A percentile compares a stretch with the other conserved stretches of the same genome.
Conservation (phyloP, 2,888 invertebrate species). For the Copidosoma aretas region DNA sequence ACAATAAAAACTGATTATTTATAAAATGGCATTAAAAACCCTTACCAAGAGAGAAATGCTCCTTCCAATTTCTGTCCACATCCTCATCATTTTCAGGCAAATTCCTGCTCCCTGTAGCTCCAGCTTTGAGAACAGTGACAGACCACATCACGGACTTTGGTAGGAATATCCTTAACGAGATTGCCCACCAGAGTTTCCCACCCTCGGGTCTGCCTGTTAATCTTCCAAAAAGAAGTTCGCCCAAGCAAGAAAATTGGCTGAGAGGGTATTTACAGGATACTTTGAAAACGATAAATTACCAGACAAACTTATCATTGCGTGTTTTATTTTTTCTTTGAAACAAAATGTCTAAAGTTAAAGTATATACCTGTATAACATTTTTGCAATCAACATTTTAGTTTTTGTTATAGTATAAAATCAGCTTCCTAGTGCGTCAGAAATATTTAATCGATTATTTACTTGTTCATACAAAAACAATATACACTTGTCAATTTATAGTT, state of each 20-base stretch:
- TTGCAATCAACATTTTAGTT: too few species aligned
- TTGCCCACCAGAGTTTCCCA: conserved; percentile 56
- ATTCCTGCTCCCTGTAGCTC: conserved; percentile 19
- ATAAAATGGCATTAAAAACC: not conserved
- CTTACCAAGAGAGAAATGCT: not conserved
- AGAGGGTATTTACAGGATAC: not conserved
- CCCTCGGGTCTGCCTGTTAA: conserved; percentile 54
- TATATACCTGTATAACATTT: too few species aligned
- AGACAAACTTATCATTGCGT: too few species aligned
- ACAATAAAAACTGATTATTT: conserved; percentile 19
- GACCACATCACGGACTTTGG: conserved; percentile 50
- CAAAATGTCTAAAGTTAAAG: too few species aligned
- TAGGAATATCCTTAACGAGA: conserved; percentile 52
- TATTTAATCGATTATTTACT: too few species aligned
- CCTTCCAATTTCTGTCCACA: not conserved
- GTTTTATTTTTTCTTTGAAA: too few species aligned
- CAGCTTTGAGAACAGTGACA: conserved; percentile 9
- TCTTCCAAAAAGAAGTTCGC: conserved; percentile 41
- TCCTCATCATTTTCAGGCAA: conserved; percentile 32
- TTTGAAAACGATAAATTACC: too few species aligned
- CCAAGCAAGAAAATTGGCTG: not conserved
- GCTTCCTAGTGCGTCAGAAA: too few species aligned
- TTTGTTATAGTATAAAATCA: too few species aligned
- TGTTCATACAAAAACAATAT: too few species aligned
- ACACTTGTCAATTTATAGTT: too few species aligned